phyloP scores from a whole-genome alignment of 2,888 invertebrate genomes.

The Macrosiphum euphorbiae region DNA sequence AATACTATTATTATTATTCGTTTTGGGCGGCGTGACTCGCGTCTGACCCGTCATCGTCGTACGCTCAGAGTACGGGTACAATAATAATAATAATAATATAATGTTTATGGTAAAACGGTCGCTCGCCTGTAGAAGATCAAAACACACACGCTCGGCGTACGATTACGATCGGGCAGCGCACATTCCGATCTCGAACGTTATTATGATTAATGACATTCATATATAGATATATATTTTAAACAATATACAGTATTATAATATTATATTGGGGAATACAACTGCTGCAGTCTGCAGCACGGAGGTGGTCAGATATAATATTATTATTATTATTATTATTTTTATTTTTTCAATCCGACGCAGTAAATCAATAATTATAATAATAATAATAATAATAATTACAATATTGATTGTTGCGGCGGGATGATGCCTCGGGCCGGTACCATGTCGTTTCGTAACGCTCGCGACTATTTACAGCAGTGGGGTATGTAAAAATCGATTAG shows the following conservation, averaged over 20 bases:
- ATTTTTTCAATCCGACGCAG: not conserved
- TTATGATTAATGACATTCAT: constrained; percentile 56
- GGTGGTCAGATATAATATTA: constrained; percentile 47
- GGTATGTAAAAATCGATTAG: constrained; percentile 51
- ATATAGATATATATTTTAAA: not conserved
- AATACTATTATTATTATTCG: constrained; percentile 4
- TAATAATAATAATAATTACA: constrained; percentile 49
- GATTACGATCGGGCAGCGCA: constrained; percentile 41
- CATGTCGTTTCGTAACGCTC: constrained; percentile 35
- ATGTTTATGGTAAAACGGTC: constrained; percentile 27
- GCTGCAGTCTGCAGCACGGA: not conserved
- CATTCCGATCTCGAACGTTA: constrained; percentile 60
- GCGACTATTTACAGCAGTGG: not conserved
- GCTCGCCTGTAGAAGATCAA: constrained; percentile 32
- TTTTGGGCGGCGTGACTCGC: constrained; percentile 22
- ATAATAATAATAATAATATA: not conserved
- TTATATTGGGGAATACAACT: not conserved
- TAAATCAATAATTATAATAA: constrained; percentile 42
- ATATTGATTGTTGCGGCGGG: constrained; percentile 38
- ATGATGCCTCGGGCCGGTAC: constrained; percentile 45
- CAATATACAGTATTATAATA: not conserved
- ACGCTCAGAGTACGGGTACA: not conserved
- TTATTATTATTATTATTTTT: constrained; percentile 1
- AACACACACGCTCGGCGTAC: constrained; percentile 18
- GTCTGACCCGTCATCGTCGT: constrained; percentile 11